phyloP scores from a whole-genome alignment of 92 coral and sea anemone genomes.

The Hydrozoanthus gracilis region DNA sequence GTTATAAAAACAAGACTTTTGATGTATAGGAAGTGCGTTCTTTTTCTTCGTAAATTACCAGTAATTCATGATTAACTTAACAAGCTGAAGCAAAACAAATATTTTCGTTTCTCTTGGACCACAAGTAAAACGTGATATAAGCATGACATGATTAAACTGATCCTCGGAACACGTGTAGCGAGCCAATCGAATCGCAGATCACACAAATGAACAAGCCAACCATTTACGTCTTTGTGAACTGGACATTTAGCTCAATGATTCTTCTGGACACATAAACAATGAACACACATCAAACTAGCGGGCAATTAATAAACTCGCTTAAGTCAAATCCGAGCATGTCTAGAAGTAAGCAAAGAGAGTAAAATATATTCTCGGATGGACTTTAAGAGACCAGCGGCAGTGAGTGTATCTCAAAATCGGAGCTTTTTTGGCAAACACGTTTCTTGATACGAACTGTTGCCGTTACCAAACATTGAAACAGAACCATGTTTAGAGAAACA shows the following conservation, averaged over 20 bases:
- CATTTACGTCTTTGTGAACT: not conserved
- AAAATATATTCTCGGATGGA: too few relatives aligned
- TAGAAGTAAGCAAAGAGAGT: too few relatives aligned
- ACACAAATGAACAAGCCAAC: conserved; percentile 7
- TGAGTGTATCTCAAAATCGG: too few relatives aligned
- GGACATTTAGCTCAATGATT: not conserved
- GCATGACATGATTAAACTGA: conserved; percentile 13
- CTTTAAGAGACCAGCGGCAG: too few relatives aligned
- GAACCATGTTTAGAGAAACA: too few relatives aligned
- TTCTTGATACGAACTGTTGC: too few relatives aligned
- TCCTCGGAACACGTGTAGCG: conserved; percentile 28
- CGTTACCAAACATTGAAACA: too few relatives aligned
- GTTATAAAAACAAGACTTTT: conserved; percentile 23
- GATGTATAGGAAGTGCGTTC: not conserved
- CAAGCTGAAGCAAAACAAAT: conserved; percentile 26
- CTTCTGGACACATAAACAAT: not conserved
- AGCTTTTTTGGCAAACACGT: too few relatives aligned
- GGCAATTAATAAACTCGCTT: not conserved
- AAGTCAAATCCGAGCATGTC: too few relatives aligned
- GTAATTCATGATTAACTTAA: conserved; percentile 25
- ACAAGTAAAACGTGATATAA: conserved; percentile 15
- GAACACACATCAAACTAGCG: conserved; percentile 20
- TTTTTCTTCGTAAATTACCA: not conserved
- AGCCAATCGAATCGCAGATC: conserved; percentile 23
- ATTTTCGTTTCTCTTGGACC: conserved; percentile 30